Base-by-base conservation (phyloP, 2,797 vertebrate species). In the Cryptoblepharus egeriae region DNA sequence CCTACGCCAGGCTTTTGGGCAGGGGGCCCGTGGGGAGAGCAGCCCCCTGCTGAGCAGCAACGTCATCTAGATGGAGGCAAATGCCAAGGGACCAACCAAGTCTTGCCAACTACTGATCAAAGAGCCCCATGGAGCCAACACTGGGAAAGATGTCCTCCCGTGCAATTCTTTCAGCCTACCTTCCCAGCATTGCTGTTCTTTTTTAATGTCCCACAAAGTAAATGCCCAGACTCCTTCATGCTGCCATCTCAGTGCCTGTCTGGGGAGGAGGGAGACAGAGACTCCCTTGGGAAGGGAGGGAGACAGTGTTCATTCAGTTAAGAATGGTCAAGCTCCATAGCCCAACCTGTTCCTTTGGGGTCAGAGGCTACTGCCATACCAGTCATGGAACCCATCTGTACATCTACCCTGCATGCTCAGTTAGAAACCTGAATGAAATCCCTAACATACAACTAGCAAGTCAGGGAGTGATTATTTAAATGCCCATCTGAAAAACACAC, bases 1-100 rank as follows among this genome's bases (percentile, higher is more conserved):
- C 80, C 90, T 98, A 90, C 97, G 96, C 93, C 96, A 92, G 82
- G 83, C 97, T 75, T 94, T 98, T 81, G 96, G 93, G 69, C 91
- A 95, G 80, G 94, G 94, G 49, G 94, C 94, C 35, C 88, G 89
- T 4, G 96, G 97, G 12, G 97, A 98, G 85, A 97, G 92, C 79
- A 96, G 96, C 24, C 97, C 97, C 0, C 94, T 98, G 80, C 96
- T 98, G 86, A 95, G 95, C 30, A 94, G 96, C 61, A 95, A 96
- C 69, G 90, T 96, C 71, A 96, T 97, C 84, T 98, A 90, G 26
- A 15, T 22, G 15, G 63, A 20, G 49, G 22, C 4, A 3, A 60
- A 60, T 12, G 71, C 42, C 70, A 61, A 61, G 72, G 57, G 65
- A 63, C 32, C 32, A 12, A 26, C 6, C 42, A 28, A 37, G 26